Evolutionary conservation across 2,797 vertebrate species (phyloP).

Genomic region (Pangasius larnaudii): DNA sequence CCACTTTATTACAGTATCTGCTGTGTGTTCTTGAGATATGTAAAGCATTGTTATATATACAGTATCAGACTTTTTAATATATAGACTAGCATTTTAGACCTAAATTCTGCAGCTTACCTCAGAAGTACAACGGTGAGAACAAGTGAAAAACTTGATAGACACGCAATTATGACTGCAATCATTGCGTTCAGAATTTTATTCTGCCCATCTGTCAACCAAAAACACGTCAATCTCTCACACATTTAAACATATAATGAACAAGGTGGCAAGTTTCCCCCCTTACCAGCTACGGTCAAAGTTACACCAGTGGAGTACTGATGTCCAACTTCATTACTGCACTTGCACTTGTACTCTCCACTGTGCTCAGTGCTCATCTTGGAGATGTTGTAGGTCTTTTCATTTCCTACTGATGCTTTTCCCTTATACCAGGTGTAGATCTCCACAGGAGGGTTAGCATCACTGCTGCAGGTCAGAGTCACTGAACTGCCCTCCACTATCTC

Average conservation of each 20-base stretch:
- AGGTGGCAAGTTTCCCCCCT: not conserved
- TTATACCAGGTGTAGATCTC: slow-evolving; percentile 55
- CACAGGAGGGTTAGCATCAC: slow-evolving; percentile 61
- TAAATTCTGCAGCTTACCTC: not conserved
- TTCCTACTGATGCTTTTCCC: not conserved
- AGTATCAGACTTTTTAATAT: not conserved
- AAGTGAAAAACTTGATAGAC: not conserved
- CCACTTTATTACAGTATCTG: not conserved
- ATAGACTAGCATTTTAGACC: not conserved
- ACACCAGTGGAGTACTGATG: not conserved
- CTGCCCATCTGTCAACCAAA: not conserved
- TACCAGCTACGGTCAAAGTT: not conserved
- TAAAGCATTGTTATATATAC: not conserved
- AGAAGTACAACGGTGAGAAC: not conserved
- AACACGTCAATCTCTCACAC: not conserved
- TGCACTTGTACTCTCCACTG: slow-evolving; percentile 3
- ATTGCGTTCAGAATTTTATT: not conserved
- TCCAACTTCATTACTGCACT: not conserved
- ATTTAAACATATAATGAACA: not conserved
- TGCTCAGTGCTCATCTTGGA: slow-evolving; percentile 25
- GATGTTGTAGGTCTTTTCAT: slow-evolving; percentile 29
- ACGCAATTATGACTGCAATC: not conserved
- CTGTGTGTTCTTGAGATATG: not conserved
- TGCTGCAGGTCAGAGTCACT: slow-evolving; percentile 51
- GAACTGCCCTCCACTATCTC: not conserved